Evolutionary conservation across 2,797 vertebrate genomes (phyloP).

Genomic region (Oreonectes daqikongensis): DNA sequence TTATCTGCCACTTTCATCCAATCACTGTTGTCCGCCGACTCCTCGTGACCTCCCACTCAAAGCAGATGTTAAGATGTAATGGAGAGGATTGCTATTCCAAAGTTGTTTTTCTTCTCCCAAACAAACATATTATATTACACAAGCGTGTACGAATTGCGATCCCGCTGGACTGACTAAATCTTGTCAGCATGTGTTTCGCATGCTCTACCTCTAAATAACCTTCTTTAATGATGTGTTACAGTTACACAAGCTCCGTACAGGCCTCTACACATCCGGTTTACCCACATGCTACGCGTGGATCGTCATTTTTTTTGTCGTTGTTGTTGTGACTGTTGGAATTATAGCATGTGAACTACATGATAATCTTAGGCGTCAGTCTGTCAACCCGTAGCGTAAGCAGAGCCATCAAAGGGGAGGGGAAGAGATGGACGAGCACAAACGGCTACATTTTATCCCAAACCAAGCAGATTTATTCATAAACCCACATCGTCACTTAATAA

Average conservation of each 20-base stretch:
- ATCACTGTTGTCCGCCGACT: conserved; percentile 42
- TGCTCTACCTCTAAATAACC: neutral
- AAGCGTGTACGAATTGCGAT: conserved; percentile 1
- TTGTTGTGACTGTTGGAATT: conserved; percentile 42
- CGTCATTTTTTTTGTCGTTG: neutral
- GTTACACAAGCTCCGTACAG: neutral
- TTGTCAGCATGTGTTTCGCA: neutral
- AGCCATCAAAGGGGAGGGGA: neutral
- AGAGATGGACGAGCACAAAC: neutral
- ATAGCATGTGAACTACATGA: neutral
- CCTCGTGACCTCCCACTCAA: conserved; percentile 39
- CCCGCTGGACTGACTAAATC: neutral
- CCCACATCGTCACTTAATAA: conserved; percentile 5
- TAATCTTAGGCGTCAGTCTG: conserved; percentile 39
- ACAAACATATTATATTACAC: conserved; percentile 18
- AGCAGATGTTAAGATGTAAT: conserved; percentile 35
- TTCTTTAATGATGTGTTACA: neutral
- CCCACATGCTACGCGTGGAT: neutral
- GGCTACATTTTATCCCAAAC: neutral
- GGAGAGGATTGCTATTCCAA: conserved; percentile 5
- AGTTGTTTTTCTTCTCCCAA: conserved; percentile 27
- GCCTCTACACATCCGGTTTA: conserved; percentile 20
- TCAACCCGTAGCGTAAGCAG: conserved; percentile 2
- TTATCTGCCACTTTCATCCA: conserved; percentile 45
- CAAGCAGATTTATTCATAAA: neutral